Evolutionary conservation across 2,888 invertebrate species (phyloP), one percentile per base, ranked within the genome.

Genomic region (Drosophila mayaguana): DNA sequence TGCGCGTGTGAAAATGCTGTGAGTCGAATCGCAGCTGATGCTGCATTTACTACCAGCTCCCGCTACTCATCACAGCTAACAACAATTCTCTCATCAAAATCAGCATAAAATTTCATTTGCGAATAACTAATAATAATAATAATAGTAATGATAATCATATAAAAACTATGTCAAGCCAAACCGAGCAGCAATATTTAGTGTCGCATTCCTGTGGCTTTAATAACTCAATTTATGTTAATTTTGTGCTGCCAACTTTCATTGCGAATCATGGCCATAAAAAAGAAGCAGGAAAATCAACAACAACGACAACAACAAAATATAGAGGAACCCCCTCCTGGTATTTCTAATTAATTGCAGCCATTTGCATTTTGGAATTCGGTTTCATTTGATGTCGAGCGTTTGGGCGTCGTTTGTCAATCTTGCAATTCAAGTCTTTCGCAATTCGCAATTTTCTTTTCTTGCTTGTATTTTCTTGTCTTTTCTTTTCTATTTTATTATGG

Each of bases 1-100:
- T 62, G 67, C 87, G 83, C 83, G 83, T 83, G 83, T 86, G 83
- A 87, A 83, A 82, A 83, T 81, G 72, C 45, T 74, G 71, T 51
- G 71, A 67, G 59, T 59, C 42, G 61, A 53, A 63, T 65, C 54
- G 61, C 61, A 61, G 59, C 38, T 75, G 54, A 53, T 53, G 59
- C 22, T 53, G 63, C 18, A 25, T 32, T 25, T 40, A 16, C 20
- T 8, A 28, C 55, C 16, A 40, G 43, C 75, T 74, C 65, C 78
- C 78, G 77, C 78, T 74, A 69, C 68, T 72, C 87, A 84, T 81
- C 83, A 69, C 70, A 69, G 20, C 50, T 25, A 51, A 5, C 40
- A 68, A 74, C 57, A 77, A 71, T 78, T 73, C 78, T 75, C 75
- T 72, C 69, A 75, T 79, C 67, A 76, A 88, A 85, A 83, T 83